Percentiles rank a stretch among this genome's conserved stretches.
phyloP scores from a whole-genome alignment of 2,888 invertebrate species.

The Ernsta delagoae region DNA sequence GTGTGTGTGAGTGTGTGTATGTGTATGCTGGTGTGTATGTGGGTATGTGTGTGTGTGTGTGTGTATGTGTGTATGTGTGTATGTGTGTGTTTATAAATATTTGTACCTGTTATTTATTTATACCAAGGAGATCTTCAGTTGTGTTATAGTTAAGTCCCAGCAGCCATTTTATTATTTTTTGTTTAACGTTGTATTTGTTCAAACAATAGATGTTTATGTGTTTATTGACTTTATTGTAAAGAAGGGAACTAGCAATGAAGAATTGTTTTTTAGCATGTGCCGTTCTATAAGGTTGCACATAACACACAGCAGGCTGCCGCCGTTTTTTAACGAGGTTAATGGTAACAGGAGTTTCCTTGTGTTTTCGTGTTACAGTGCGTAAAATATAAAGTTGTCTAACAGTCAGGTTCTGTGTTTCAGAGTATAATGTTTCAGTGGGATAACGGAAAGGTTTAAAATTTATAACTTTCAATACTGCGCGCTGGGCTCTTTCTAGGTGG shows the following conservation, averaged over 20 bases:
- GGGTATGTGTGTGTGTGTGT: background rate
- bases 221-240: background rate
- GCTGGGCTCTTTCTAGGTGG: background rate
- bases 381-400: conserved; percentile 4
- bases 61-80: background rate
- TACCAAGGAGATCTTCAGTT: background rate
- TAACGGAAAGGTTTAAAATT: background rate
- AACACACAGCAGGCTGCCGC: background rate
- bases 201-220: background rate
- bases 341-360: background rate
- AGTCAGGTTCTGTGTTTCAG: background rate
- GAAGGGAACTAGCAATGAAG: conserved; percentile 1
- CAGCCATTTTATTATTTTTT: background rate
- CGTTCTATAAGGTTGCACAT: conserved; percentile 1
- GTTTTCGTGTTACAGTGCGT: background rate
- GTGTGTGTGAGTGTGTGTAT: too few species aligned
- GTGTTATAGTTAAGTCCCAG: background rate
- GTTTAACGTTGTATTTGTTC: background rate
- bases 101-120: background rate
- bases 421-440: background rate
- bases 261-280: conserved; percentile 2
- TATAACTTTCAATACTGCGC: background rate
- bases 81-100: background rate
- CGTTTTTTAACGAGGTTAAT: background rate
- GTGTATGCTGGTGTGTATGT: too few species aligned